These are phyloP conservation scores for Stegostoma tigrinum DNA, from an alignment of 2,113 vertebrate species.

Conservation along the genomic window DNA sequence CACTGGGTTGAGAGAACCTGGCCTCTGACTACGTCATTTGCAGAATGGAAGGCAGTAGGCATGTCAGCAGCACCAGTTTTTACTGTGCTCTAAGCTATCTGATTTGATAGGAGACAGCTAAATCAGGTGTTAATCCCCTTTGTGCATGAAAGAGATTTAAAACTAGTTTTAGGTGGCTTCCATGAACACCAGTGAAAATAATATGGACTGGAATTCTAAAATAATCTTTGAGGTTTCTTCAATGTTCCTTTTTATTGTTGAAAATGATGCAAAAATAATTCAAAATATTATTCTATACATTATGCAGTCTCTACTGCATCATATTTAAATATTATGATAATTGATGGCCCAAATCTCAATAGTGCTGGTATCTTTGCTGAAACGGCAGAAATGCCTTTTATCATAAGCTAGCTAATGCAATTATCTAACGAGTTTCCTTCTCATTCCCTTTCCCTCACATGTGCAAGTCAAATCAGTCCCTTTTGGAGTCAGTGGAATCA, in stretches of 20 bases:
- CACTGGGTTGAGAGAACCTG: not conserved
- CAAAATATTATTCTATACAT: not conserved
- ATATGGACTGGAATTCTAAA: not conserved
- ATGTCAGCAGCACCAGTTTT: not conserved
- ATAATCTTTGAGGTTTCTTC: not conserved
- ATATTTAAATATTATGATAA: not conserved
- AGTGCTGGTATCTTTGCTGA: not conserved
- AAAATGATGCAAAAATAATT: not conserved
- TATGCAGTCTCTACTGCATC: not conserved
- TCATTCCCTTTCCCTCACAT: not conserved
- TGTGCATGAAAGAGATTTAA: not conserved
- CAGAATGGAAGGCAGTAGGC: not conserved
- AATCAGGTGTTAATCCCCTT: not conserved
- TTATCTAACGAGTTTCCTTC: not conserved
- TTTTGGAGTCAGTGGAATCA: constrained; percentile 20
- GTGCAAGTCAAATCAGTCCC: not conserved
- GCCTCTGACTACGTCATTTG: not conserved
- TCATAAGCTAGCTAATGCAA: not conserved
- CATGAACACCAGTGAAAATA: too few relatives aligned
- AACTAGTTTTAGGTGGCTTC: not conserved
- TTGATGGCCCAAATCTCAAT: not conserved
- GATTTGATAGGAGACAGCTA: not conserved
- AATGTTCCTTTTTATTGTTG: not conserved
- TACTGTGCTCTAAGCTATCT: not conserved
- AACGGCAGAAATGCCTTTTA: not conserved